Evolutionary conservation across 2,888 invertebrate species (phyloP).

Genomic region (Bombyx huttoni): DNA sequence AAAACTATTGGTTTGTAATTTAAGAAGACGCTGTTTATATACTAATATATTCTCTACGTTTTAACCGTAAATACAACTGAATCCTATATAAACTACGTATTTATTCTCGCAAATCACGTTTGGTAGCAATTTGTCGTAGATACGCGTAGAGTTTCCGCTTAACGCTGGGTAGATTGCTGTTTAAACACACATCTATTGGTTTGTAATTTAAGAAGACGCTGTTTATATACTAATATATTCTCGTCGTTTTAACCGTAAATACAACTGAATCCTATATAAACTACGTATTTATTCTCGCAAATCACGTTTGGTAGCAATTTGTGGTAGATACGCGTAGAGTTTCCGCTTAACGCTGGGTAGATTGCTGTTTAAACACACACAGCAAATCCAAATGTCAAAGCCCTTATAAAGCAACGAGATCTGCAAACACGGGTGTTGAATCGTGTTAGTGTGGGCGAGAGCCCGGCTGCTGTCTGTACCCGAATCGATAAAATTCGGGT

Average conservation of each 20-base stretch:
- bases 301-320: slow-evolving; percentile 27
- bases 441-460: slow-evolving; percentile 63
- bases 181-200: slow-evolving; percentile 40
- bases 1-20: too few relatives aligned
- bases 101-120: slow-evolving; percentile 18
- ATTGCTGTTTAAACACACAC: slow-evolving; percentile 38
- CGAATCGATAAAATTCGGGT: slow-evolving; percentile 72
- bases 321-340: slow-evolving; percentile 19
- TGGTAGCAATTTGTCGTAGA: slow-evolving; percentile 26
- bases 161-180: slow-evolving; percentile 26
- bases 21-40: too few relatives aligned
- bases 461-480: slow-evolving; percentile 66
- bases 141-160: slow-evolving; percentile 15
- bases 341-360: slow-evolving; percentile 15
- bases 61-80: neutral
- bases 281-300: slow-evolving; percentile 13
- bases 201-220: too few relatives aligned
- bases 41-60: too few relatives aligned
- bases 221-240: too few relatives aligned
- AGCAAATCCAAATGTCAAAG: slow-evolving; percentile 56
- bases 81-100: slow-evolving; percentile 3
- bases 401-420: slow-evolving; percentile 62
- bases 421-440: slow-evolving; percentile 64
- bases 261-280: neutral
- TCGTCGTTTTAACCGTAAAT: neutral